phyloP scores from a whole-genome alignment of 2,888 invertebrate species.

The Acrobeloides nanus region DNA sequence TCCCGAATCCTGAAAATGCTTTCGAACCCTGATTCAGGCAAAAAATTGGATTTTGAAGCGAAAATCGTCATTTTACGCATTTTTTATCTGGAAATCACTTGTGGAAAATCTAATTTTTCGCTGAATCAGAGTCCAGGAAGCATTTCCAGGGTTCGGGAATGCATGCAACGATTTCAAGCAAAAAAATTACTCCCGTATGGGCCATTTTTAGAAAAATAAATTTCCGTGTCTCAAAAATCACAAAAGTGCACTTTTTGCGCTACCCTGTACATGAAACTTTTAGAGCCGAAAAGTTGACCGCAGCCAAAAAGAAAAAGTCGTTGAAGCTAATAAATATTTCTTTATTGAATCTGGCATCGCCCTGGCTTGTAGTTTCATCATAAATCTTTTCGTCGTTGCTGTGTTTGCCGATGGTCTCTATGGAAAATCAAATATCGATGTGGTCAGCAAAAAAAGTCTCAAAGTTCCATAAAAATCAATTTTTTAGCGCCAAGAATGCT shows the following conservation, averaged over 20 bases:
- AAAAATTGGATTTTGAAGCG: too few species aligned
- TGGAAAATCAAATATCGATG: slow-evolving; percentile 63
- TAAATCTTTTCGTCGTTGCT: slow-evolving; percentile 77
- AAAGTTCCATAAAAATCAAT: slow-evolving; percentile 1
- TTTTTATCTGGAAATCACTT: too few species aligned
- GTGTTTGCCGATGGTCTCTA: slow-evolving; percentile 77
- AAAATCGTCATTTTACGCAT: too few species aligned
- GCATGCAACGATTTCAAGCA: too few species aligned
- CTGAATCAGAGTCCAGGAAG: too few species aligned
- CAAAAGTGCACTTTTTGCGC: not conserved
- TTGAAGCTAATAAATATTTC: slow-evolving; percentile 77
- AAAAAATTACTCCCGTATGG: too few species aligned
- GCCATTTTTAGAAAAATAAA: too few species aligned
- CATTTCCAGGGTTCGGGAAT: too few species aligned
- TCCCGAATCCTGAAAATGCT: too few species aligned
- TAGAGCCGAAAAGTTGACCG: slow-evolving; percentile 74
- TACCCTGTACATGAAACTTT: slow-evolving; percentile 21
- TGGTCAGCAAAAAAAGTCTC: slow-evolving; percentile 30
- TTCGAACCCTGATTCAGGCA: too few species aligned
- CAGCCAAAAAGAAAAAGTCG: slow-evolving; percentile 65
- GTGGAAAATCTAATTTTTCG: too few species aligned
- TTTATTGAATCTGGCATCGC: slow-evolving; percentile 73
- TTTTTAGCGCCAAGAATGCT: slow-evolving; percentile 11
- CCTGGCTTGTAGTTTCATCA: slow-evolving; percentile 73
- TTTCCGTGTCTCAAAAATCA: not conserved